phyloP scores from a whole-genome alignment of 2,888 invertebrate species.

The Dioctria linearis region DNA sequence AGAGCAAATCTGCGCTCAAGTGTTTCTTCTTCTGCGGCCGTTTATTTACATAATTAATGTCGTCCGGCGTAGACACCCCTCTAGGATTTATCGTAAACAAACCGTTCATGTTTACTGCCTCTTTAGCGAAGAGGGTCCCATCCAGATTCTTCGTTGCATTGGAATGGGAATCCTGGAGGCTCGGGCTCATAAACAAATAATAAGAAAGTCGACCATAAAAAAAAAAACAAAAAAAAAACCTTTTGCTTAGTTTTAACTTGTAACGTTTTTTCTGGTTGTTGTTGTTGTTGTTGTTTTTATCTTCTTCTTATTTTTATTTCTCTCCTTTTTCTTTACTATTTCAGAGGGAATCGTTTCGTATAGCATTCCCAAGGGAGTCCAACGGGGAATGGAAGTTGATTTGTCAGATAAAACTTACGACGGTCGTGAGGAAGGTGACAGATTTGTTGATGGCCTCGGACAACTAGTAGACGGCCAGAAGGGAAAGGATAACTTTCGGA shows the following conservation, averaged over 20 bases:
- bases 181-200: neutral
- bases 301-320: slow-evolving; percentile 14
- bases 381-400: slow-evolving; percentile 81
- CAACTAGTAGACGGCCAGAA: slow-evolving; percentile 84
- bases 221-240: no score
- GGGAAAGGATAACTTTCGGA: slow-evolving; percentile 82
- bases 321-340: slow-evolving; percentile 60
- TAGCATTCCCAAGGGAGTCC: slow-evolving; percentile 82
- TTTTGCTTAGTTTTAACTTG: slow-evolving; percentile 10
- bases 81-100: slow-evolving; percentile 55
- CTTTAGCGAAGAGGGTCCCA: slow-evolving; percentile 37
- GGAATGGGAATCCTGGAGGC: neutral
- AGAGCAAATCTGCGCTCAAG: slow-evolving; percentile 1
- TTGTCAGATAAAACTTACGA: slow-evolving; percentile 86
- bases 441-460: slow-evolving; percentile 81
- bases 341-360: slow-evolving; percentile 86
- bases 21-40: slow-evolving; percentile 49
- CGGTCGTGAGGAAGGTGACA: slow-evolving; percentile 77
- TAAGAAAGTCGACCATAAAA: neutral
- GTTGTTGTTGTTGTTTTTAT: neutral
- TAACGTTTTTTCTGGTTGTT: slow-evolving; percentile 48
- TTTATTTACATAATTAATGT: slow-evolving; percentile 55
- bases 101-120: slow-evolving; percentile 33
- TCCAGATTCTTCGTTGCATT: neutral
- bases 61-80: slow-evolving; percentile 36